phyloP scores from a whole-genome alignment of 2,797 vertebrate species.

The Picus viridis region DNA sequence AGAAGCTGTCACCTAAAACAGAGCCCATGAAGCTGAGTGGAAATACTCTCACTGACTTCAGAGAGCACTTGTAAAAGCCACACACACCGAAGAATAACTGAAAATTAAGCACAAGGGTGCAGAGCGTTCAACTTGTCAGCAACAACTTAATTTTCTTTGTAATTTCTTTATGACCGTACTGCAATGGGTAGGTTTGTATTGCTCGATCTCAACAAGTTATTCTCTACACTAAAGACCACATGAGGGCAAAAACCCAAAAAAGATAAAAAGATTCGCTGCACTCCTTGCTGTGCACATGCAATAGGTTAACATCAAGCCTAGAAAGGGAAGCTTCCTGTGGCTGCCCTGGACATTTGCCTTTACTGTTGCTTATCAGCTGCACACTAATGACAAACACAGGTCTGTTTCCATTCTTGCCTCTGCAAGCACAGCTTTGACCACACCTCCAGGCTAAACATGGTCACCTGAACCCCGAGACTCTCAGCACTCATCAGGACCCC shows the following conservation, averaged over 20 bases:
- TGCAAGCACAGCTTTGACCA: background rate
- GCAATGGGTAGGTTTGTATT: background rate
- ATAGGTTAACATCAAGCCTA: background rate
- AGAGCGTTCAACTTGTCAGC: background rate
- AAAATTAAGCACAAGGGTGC: background rate
- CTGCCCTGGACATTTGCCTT: background rate
- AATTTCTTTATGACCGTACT: background rate
- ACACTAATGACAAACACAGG: background rate
- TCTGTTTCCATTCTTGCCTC: background rate
- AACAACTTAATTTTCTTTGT: background rate
- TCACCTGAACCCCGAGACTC: background rate
- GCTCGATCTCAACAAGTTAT: rapidly evolving
- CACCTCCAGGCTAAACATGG: background rate
- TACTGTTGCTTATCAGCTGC: background rate
- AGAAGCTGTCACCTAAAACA: background rate
- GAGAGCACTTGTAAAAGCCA: background rate
- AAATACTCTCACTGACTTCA: background rate
- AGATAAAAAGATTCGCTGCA: background rate
- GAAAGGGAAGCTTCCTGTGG: background rate
- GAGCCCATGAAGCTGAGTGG: background rate
- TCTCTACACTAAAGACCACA: background rate
- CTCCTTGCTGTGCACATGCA: background rate
- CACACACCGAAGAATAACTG: background rate
- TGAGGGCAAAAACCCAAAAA: too few species aligned
- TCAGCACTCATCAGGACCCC: background rate